Conservation (phyloP, 2,113 vertebrate genomes). For the Pelodiscus sinensis region DNA sequence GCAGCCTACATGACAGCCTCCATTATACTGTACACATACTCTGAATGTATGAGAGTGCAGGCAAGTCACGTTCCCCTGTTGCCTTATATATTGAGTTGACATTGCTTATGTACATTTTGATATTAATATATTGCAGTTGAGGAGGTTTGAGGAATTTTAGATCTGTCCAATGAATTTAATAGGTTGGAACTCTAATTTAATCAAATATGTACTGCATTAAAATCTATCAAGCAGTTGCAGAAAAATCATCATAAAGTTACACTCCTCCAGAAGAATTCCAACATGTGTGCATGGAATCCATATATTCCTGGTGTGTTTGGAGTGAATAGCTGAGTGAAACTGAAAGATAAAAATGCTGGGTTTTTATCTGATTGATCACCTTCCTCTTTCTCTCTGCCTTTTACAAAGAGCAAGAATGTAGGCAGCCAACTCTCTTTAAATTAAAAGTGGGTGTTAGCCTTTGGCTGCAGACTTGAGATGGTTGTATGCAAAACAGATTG, state of each 20-base stretch:
- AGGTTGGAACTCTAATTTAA: not conserved
- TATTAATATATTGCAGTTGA: not conserved
- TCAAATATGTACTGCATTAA: not conserved
- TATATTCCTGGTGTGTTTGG: not conserved
- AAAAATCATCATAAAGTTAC: not conserved
- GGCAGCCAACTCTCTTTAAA: not conserved
- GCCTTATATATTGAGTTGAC: not conserved
- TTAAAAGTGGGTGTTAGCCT: not conserved
- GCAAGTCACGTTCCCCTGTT: not conserved
- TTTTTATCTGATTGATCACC: not conserved
- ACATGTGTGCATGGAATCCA: not conserved
- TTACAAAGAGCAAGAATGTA: not conserved
- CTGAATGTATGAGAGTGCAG: not conserved
- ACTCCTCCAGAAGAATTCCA: not conserved
- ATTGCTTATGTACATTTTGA: not conserved
- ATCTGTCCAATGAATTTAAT: not conserved
- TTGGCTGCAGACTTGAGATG: not conserved
- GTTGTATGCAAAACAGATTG: not conserved
- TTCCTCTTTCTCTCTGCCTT: not conserved
- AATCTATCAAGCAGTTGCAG: not conserved
- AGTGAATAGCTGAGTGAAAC: not conserved
- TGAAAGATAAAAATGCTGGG: not conserved
- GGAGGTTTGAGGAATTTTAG: not conserved
- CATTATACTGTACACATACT: not conserved
- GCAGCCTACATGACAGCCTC: not conserved